Evolutionary conservation across 2,113 vertebrate species (phyloP).

Genomic region (Phylloscopus whistleri): DNA sequence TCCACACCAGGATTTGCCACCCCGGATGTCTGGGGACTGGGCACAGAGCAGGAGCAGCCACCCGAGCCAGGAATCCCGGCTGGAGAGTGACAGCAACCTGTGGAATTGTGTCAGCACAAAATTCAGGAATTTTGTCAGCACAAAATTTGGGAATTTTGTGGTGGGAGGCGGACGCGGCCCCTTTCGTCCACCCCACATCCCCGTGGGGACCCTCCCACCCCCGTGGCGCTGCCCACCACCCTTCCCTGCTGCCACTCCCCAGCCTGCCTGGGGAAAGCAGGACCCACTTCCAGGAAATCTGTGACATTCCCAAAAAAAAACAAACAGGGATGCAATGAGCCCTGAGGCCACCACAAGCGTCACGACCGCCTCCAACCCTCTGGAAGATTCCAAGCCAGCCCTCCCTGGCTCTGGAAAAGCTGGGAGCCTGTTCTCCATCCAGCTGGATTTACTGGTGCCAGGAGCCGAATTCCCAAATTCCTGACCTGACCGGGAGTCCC

Average conservation of each 20-base stretch:
- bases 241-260: rapidly evolving
- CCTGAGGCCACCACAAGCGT: not conserved
- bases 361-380: not conserved
- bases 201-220: not conserved
- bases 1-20: rapidly evolving
- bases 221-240: not conserved
- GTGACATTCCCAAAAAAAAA: not conserved
- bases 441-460: not conserved
- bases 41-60: not conserved
- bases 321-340: not conserved
- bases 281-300: not conserved
- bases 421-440: not conserved
- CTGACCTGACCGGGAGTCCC: too few relatives aligned
- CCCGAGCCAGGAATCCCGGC: not conserved
- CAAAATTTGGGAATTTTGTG: not conserved
- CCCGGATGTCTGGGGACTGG: not conserved
- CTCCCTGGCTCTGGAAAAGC: not conserved
- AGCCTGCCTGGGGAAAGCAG: not conserved
- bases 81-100: not conserved
- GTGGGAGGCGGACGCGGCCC: not conserved
- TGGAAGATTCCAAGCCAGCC: not conserved
- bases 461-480: not conserved
- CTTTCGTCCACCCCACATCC: not conserved
- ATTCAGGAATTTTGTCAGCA: not conserved
- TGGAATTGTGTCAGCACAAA: not conserved